Percentiles rank a stretch among this genome's conserved stretches.
Conservation (phyloP, 2,797 vertebrate genomes). For the Enteromius argenteus region DNA sequence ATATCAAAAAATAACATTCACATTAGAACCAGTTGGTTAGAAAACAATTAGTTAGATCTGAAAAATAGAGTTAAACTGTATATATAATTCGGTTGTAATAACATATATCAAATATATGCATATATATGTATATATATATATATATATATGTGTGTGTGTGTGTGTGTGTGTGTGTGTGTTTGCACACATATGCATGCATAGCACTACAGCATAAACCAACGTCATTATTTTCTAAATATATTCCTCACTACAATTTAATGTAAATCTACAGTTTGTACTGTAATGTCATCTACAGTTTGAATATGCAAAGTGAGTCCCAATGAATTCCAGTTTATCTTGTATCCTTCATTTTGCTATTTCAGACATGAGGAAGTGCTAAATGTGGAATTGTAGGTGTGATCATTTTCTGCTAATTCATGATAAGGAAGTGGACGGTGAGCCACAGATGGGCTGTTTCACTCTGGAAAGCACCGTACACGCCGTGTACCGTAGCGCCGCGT, state of each 20-base stretch:
- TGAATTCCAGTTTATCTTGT: slow-evolving; percentile 12
- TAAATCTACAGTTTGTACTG: not conserved
- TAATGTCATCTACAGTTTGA: not conserved
- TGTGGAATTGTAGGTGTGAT: slow-evolving; percentile 27
- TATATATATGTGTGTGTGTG: too few relatives aligned
- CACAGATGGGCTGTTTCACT: slow-evolving; percentile 1
- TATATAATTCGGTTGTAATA: not conserved
- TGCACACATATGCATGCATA: not conserved
- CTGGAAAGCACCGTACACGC: slow-evolving; percentile 57
- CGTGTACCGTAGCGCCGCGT: slow-evolving; percentile 18
- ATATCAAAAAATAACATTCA: not conserved
- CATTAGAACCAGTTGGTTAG: not conserved
- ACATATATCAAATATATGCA: too few relatives aligned
- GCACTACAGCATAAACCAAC: not conserved
- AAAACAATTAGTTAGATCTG: not conserved
- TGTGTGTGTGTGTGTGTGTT: not conserved
- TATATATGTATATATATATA: too few relatives aligned
- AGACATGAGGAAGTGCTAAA: slow-evolving; percentile 27
- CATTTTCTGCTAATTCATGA: slow-evolving; percentile 52
- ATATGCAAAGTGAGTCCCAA: not conserved
- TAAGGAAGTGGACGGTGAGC: slow-evolving; percentile 50
- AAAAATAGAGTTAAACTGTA: not conserved
- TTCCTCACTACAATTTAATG: not conserved
- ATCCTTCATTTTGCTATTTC: not conserved
- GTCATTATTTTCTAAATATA: not conserved